Base-by-base conservation (phyloP, 2,888 invertebrate genomes). In the Mythimna albipuncta region DNA sequence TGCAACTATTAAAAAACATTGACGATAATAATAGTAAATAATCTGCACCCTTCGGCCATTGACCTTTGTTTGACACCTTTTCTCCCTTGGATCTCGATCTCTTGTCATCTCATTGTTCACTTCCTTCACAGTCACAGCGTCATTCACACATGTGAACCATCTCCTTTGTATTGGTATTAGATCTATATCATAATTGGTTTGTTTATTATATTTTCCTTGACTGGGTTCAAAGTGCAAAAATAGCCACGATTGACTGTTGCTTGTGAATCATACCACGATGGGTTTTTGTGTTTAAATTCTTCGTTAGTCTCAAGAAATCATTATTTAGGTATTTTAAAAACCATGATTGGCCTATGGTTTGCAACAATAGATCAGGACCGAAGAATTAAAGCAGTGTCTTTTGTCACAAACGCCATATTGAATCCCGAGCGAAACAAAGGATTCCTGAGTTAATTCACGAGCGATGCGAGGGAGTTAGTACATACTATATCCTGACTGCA, bases 121-220 rank as follows among this genome's bases (percentile, higher is more conserved):
- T 32, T 10, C 13, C 13, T 74, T 73, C 7, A 11, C 35, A 32
- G 6, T 1, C 2, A 41, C 6, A 47, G 7, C 19, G 59, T 10
- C 19, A 2, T 52, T n/a, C 50, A 52, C 50, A 52, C 16, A 19
- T 47, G 0, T 52, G 2, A 52, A 52, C 50, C 9, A 52, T 52
- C 9, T 52, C n/a, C 19, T 52, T 52, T 52, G 50, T n/a, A 13
- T 32, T 2, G n/a, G 1, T 10, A 54, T 26, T 13, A 32, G 41
- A 65, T 58, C 16, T 69, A n/a, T 58, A n/a, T 77, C 26, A 21
- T 7, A 32, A 32, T 70, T 61, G n/a, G 13, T 21, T 19, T 21
- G 41, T 75, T 61, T 61, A 32, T 61, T n/a, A 47, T 47, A 16
- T 77, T 38, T 50, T 58, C 57, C 50, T 59, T 66, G n/a, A 52